These are phyloP conservation scores for Corydoras maculifer DNA, from an alignment of 2,113 vertebrate genomes.

Conservation along the genomic window DNA sequence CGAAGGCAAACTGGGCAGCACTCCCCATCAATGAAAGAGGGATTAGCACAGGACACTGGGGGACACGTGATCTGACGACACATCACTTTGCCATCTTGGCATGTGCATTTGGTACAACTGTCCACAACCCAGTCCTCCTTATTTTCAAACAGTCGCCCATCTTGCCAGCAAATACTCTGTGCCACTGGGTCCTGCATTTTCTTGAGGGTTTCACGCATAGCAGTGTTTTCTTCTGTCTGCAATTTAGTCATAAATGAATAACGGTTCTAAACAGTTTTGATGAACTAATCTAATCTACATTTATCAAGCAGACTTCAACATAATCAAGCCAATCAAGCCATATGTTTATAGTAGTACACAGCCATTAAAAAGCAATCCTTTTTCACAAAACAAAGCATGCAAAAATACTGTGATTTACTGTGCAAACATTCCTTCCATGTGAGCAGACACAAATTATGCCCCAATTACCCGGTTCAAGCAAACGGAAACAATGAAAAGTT, in stretches of 20 bases:
- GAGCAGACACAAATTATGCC: slow-evolving; percentile 21
- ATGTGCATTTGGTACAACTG: slow-evolving; percentile 87
- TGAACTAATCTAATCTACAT: slow-evolving; percentile 1
- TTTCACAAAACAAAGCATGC: slow-evolving; percentile 2
- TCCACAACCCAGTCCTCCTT: slow-evolving; percentile 90
- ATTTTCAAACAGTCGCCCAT: slow-evolving; percentile 80
- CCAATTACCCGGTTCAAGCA: slow-evolving; percentile 24
- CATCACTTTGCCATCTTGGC: slow-evolving; percentile 84
- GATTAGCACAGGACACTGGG: slow-evolving; percentile 76
- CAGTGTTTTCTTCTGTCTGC: slow-evolving; percentile 85
- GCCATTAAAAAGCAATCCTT: slow-evolving; percentile 13
- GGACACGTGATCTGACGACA: slow-evolving; percentile 86
- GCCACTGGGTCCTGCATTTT: slow-evolving; percentile 68
- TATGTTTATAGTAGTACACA: background rate
- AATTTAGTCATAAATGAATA: slow-evolving; percentile 31
- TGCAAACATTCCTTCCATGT: slow-evolving; percentile 12
- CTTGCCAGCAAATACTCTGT: slow-evolving; percentile 82
- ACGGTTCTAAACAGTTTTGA: background rate
- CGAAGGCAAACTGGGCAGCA: slow-evolving; percentile 87
- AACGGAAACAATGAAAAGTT: slow-evolving; percentile 22
- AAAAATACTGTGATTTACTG: slow-evolving; percentile 13
- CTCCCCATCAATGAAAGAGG: slow-evolving; percentile 77
- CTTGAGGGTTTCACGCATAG: slow-evolving; percentile 77
- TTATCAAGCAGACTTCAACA: background rate
- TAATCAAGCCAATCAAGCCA: slow-evolving; percentile 1